phyloP scores from a whole-genome alignment of 2,888 invertebrate genomes.

The Chrysina gloriosa region DNA sequence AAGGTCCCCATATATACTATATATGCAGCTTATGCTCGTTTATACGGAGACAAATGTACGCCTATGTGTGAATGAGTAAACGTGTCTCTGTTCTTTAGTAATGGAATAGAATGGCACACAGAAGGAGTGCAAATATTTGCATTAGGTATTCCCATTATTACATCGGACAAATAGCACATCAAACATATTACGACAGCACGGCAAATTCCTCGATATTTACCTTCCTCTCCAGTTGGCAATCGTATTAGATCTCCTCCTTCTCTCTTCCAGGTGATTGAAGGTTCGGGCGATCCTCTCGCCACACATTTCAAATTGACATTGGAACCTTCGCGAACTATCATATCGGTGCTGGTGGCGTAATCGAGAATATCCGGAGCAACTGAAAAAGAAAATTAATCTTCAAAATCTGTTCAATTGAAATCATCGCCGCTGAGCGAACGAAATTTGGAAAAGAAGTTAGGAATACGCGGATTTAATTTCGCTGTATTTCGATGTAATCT shows the following conservation, averaged over 20 bases:
- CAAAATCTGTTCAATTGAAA: not conserved
- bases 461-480: not conserved
- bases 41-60: too few species aligned
- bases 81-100: not conserved
- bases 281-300: constrained; percentile 87
- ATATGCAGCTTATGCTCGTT: too few species aligned
- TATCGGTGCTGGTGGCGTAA: constrained; percentile 87
- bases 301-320: constrained; percentile 89
- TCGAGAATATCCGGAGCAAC: constrained; percentile 90
- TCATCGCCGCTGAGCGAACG: not conserved
- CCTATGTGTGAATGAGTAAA: not conserved
- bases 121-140: constrained; percentile 16
- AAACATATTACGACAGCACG: constrained; percentile 37
- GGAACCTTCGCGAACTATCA: constrained; percentile 86
- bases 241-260: constrained; percentile 79
- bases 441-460: not conserved
- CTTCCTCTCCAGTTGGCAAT: constrained; percentile 75
- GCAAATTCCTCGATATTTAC: constrained; percentile 61
- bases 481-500: too few species aligned
- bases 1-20: too few species aligned
- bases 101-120: constrained; percentile 1
- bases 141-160: constrained; percentile 32
- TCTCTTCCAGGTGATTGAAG: constrained; percentile 87
- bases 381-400: constrained; percentile 61
- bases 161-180: constrained; percentile 20